A percentile compares a stretch with the other conserved stretches of the same genome.
These are phyloP conservation scores for Cavia aperea DNA, from an alignment of 2,113 vertebrate species.

Conservation along the genomic window DNA sequence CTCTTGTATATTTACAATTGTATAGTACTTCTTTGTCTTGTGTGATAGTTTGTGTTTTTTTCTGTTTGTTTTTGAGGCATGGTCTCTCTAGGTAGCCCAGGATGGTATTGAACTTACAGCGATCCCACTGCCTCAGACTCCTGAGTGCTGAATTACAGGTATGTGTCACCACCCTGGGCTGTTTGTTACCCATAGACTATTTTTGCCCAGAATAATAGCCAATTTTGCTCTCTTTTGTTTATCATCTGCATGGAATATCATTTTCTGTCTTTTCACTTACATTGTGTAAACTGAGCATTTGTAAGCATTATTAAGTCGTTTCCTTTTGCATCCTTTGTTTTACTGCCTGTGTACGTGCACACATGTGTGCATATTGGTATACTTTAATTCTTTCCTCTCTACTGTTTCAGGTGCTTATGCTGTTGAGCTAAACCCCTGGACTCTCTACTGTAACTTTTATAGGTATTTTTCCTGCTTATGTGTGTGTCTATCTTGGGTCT, in stretches of 20 bases:
- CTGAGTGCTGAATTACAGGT: too few species aligned
- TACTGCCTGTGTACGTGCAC: too few species aligned
- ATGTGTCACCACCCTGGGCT: too few species aligned
- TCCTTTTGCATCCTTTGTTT: background rate
- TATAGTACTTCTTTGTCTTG: background rate
- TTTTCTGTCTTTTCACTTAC: background rate
- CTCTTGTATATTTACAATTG: background rate
- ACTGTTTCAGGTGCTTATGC: too few species aligned
- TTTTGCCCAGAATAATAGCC: background rate
- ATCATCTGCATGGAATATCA: background rate
- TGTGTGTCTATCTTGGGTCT: background rate
- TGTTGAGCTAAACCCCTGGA: too few species aligned
- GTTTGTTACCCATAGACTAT: background rate
- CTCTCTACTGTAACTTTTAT: background rate
- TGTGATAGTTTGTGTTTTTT: background rate
- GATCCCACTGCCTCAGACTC: too few species aligned
- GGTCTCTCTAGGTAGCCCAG: too few species aligned
- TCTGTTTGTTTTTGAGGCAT: too few species aligned
- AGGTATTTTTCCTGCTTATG: background rate
- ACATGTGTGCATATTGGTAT: background rate
- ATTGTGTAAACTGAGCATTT: background rate
- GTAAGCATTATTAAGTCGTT: background rate
- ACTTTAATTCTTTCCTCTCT: background rate
- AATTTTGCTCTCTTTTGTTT: background rate
- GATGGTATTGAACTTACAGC: too few species aligned